Evolutionary conservation across 2,888 invertebrate genomes (phyloP).

Genomic region (Polydrusus cervinus): DNA sequence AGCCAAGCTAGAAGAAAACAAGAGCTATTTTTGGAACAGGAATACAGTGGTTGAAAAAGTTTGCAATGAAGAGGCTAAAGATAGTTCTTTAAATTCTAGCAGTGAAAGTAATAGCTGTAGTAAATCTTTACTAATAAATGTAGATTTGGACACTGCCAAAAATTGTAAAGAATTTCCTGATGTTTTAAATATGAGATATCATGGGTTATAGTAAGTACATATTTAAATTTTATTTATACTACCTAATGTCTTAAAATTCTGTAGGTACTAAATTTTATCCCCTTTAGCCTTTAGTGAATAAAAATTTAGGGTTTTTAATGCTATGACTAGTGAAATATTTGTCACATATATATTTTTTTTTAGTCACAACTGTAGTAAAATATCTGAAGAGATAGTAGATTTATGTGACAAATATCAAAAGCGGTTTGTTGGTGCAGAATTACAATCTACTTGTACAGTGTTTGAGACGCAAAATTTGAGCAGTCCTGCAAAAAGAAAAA

Average conservation of each 20-base stretch:
- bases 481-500: slow-evolving; percentile 77
- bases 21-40: slow-evolving; percentile 62
- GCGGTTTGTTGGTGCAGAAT: slow-evolving; percentile 84
- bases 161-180: slow-evolving; percentile 75
- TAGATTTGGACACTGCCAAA: slow-evolving; percentile 68
- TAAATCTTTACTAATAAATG: slow-evolving; percentile 65
- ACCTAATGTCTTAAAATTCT: too few relatives aligned
- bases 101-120: slow-evolving; percentile 47
- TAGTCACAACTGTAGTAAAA: slow-evolving; percentile 82
- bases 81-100: slow-evolving; percentile 54
- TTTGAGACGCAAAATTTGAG: slow-evolving; percentile 75
- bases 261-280: too few relatives aligned
- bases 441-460: slow-evolving; percentile 79
- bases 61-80: slow-evolving; percentile 34
- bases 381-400: slow-evolving; percentile 82
- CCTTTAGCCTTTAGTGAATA: too few relatives aligned
- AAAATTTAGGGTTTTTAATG: too few relatives aligned
- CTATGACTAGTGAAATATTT: too few relatives aligned
- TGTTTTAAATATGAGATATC: slow-evolving; percentile 76
- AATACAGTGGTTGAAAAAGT: slow-evolving; percentile 22
- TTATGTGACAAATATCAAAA: slow-evolving; percentile 79
- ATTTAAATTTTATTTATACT: neutral
- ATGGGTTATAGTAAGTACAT: slow-evolving; percentile 82
- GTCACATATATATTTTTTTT: slow-evolving; percentile 57
- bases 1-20: slow-evolving; percentile 67